These are phyloP conservation scores for Microcebus lehilahytsara DNA, from an alignment of 2,113 vertebrate genomes.

Conservation along the genomic window DNA sequence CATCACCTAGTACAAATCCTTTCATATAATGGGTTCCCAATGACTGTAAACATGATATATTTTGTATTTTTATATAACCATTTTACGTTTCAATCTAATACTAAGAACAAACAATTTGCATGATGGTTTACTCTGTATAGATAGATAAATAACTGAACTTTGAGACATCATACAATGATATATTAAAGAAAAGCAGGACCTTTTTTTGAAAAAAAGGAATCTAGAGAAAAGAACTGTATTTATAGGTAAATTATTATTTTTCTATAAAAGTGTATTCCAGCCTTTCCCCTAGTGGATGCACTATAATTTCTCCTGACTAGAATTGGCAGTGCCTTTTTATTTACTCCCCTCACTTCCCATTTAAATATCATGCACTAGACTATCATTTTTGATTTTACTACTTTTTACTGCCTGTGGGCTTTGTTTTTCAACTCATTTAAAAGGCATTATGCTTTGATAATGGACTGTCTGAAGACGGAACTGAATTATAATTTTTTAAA, in stretches of 20 bases:
- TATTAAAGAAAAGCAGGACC: not conserved
- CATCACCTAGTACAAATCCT: not conserved
- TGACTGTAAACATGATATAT: not conserved
- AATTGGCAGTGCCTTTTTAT: conserved; percentile 61
- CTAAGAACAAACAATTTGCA: not conserved
- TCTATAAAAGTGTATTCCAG: not conserved
- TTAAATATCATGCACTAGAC: conserved; percentile 61
- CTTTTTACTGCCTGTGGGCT: conserved; percentile 69
- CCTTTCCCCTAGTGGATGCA: not conserved
- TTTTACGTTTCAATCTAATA: not conserved
- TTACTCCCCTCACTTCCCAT: conserved; percentile 59
- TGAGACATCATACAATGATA: not conserved
- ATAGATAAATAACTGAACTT: not conserved
- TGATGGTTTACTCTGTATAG: not conserved
- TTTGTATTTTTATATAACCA: conserved; percentile 7
- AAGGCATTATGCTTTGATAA: conserved; percentile 78
- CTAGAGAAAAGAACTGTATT: not conserved
- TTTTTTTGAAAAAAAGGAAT: not conserved
- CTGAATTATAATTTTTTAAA: conserved; percentile 74
- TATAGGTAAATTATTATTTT: conserved; percentile 20
- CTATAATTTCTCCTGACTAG: conserved; percentile 27
- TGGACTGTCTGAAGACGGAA: conserved; percentile 71
- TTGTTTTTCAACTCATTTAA: conserved; percentile 72
- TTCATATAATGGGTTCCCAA: not conserved
- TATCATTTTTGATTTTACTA: conserved; percentile 61